phyloP scores from a whole-genome alignment of 2,797 vertebrate species.

The Acanthis flammea region DNA sequence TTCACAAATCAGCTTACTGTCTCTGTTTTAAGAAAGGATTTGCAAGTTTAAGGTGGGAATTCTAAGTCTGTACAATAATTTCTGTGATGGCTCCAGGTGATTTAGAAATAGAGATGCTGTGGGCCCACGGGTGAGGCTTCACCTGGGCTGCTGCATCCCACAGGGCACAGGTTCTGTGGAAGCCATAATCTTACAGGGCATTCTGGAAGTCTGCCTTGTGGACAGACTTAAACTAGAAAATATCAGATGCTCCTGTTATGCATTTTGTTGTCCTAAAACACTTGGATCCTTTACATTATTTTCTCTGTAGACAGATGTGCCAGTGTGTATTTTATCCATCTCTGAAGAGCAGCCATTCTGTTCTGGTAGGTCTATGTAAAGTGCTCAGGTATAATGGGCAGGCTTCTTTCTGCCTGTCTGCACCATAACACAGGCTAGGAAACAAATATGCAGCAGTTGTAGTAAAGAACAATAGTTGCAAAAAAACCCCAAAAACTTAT shows the following conservation, averaged over 20 bases:
- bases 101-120: not conserved
- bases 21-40: not conserved
- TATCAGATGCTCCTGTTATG: not conserved
- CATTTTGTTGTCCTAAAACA: not conserved
- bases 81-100: not conserved
- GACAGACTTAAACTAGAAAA: not conserved
- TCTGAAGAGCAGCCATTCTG: not conserved
- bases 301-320: not conserved
- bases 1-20: conserved; percentile 1
- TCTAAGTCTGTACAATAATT: not conserved
- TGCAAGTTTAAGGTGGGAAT: not conserved
- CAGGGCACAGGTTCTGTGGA: not conserved
- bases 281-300: not conserved
- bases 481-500: not conserved
- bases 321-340: not conserved
- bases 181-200: fast-evolving
- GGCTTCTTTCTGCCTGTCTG: not conserved
- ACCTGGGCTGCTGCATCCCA: not conserved
- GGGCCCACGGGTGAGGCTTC: not conserved
- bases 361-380: not conserved
- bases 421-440: not conserved
- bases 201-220: not conserved
- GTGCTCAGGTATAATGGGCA: fast-evolving
- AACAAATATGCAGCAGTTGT: not conserved
- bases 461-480: not conserved